These are phyloP conservation scores for Halcyon senegalensis DNA, from an alignment of 2,113 vertebrate genomes.

Conservation along the genomic window DNA sequence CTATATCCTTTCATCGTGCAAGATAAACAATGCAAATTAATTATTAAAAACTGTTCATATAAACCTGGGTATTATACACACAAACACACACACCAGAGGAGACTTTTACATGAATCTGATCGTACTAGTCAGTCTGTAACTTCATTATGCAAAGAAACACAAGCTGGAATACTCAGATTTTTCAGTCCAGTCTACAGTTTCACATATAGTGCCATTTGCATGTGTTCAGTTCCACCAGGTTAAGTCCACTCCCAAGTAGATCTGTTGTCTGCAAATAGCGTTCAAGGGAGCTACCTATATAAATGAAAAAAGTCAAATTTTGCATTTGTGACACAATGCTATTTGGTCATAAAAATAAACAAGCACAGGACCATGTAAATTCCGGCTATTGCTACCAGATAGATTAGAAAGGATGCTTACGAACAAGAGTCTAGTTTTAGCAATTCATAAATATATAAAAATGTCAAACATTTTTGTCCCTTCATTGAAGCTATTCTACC, in stretches of 20 bases:
- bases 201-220: neutral
- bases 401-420: neutral
- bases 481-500: neutral
- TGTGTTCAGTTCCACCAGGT: neutral
- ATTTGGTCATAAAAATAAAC: neutral
- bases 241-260: neutral
- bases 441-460: neutral
- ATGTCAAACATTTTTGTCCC: neutral
- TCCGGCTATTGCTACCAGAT: neutral
- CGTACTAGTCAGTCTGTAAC: neutral
- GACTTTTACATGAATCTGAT: neutral
- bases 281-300: neutral
- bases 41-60: neutral
- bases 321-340: neutral
- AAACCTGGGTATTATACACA: neutral
- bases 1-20: neutral
- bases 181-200: slow-evolving; percentile 1
- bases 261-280: neutral
- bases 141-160: slow-evolving; percentile 23
- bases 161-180: slow-evolving; percentile 42
- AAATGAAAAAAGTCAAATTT: neutral
- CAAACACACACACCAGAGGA: neutral
- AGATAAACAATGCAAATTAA: neutral
- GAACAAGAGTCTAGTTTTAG: neutral
- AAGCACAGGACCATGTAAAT: neutral